A percentile compares a stretch with the other conserved stretches of the same genome.
phyloP scores from a whole-genome alignment of 2,113 vertebrate species.

The Peromyscus leucopus region DNA sequence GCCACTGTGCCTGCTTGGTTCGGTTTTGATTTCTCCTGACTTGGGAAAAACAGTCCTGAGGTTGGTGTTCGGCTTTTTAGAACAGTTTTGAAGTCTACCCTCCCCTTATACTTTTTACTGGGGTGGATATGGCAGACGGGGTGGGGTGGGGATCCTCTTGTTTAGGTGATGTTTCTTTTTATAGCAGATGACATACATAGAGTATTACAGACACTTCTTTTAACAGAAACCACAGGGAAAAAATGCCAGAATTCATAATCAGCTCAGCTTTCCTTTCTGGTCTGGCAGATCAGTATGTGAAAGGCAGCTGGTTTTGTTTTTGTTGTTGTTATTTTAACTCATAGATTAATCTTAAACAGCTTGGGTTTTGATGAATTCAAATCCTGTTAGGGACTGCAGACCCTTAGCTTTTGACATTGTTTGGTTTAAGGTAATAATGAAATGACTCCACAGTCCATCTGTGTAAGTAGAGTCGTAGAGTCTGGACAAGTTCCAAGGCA shows the following conservation, averaged over 20 bases:
- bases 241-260: conserved; percentile 19
- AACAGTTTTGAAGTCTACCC: conserved; percentile 37
- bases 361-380: conserved; percentile 60
- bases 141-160: not conserved
- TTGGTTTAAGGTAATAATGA: conserved; percentile 65
- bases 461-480: not conserved
- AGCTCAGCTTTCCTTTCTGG: not conserved
- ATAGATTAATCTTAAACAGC: conserved; percentile 34
- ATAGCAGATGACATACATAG: not conserved
- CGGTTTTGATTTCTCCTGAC: conserved; percentile 46
- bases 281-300: not conserved
- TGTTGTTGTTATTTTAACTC: not conserved
- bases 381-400: conserved; percentile 45
- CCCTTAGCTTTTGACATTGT: conserved; percentile 56
- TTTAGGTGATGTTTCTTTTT: conserved; percentile 48
- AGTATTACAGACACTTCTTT: conserved; percentile 33
- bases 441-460: conserved; percentile 28
- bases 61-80: conserved; percentile 1
- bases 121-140: not conserved
- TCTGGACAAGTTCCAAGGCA: conserved; percentile 30
- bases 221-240: conserved; percentile 31
- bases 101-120: not conserved
- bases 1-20: not conserved
- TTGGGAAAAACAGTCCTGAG: conserved; percentile 20
- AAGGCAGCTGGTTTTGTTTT: not conserved